phyloP scores from a whole-genome alignment of 2,797 vertebrate genomes.

The Craterocephalus amniculus region DNA sequence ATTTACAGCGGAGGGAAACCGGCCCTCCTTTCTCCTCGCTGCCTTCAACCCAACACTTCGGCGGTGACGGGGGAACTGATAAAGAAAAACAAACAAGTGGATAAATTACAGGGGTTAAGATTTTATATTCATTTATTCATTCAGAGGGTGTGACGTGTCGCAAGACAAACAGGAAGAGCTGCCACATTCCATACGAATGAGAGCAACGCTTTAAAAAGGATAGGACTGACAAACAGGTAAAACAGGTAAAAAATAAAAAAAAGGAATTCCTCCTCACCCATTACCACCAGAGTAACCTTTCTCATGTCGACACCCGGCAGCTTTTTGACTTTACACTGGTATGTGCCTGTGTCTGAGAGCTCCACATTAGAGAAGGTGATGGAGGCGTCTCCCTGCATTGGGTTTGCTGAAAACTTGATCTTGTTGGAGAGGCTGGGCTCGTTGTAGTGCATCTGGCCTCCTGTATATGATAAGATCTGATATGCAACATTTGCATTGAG shows the following conservation, averaged over 20 bases:
- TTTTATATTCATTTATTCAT: neutral
- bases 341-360: constrained; percentile 86
- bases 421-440: constrained; percentile 77
- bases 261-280: constrained; percentile 81
- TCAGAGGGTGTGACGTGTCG: neutral
- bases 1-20: constrained; percentile 76
- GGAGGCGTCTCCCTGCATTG: constrained; percentile 87
- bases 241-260: constrained; percentile 50
- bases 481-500: constrained; percentile 45
- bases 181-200: constrained; percentile 47
- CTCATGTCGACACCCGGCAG: constrained; percentile 86
- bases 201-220: constrained; percentile 15
- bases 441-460: constrained; percentile 76
- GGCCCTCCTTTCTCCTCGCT: constrained; percentile 75
- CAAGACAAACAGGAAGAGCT: neutral
- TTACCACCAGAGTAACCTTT: constrained; percentile 87
- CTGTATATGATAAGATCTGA: constrained; percentile 89
- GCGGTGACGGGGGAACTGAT: constrained; percentile 76
- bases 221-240: constrained; percentile 56
- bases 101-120: neutral
- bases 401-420: constrained; percentile 81
- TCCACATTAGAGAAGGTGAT: constrained; percentile 80
- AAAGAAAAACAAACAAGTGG: constrained; percentile 2
- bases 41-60: constrained; percentile 84
- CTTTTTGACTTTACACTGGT: constrained; percentile 94